Conservation (phyloP, 2,888 invertebrate species). For the Pammene fasciana region DNA sequence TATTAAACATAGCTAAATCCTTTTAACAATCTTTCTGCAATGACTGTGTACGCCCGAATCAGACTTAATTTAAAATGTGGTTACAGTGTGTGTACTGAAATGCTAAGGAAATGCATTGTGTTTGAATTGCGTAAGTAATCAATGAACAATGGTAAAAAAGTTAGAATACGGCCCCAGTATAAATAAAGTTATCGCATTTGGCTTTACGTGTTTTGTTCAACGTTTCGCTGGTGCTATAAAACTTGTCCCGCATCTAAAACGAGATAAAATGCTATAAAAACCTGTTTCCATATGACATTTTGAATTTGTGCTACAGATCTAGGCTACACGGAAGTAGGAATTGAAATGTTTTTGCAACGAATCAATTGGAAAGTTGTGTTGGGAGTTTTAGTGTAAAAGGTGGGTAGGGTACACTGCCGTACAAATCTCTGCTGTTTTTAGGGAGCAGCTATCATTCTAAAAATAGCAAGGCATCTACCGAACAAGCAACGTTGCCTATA, state of each 20-base stretch:
- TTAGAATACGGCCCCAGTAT: background rate
- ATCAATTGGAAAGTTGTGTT: slow-evolving; percentile 21
- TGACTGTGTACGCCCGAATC: no score
- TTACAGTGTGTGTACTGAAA: no score
- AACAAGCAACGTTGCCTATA: no score
- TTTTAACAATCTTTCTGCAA: no score
- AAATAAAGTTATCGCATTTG: slow-evolving; percentile 3
- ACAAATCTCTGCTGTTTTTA: no score
- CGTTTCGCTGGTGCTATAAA: background rate
- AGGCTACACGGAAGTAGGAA: background rate
- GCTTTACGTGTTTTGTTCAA: slow-evolving; percentile 2
- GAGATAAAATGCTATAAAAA: background rate
- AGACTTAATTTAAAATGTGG: no score
- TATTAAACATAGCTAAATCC: no score
- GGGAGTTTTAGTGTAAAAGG: slow-evolving; percentile 5
- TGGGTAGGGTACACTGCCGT: slow-evolving; percentile 1
- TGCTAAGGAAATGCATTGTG: no score
- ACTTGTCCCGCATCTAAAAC: background rate
- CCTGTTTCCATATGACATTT: background rate
- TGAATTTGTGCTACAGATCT: background rate
- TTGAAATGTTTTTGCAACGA: slow-evolving; percentile 18
- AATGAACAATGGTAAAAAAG: no score
- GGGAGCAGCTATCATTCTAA: background rate
- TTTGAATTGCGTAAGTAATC: no score
- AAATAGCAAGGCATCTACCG: no score